phyloP scores from a whole-genome alignment of 2,888 invertebrate species.

The Volucella zonaria region DNA sequence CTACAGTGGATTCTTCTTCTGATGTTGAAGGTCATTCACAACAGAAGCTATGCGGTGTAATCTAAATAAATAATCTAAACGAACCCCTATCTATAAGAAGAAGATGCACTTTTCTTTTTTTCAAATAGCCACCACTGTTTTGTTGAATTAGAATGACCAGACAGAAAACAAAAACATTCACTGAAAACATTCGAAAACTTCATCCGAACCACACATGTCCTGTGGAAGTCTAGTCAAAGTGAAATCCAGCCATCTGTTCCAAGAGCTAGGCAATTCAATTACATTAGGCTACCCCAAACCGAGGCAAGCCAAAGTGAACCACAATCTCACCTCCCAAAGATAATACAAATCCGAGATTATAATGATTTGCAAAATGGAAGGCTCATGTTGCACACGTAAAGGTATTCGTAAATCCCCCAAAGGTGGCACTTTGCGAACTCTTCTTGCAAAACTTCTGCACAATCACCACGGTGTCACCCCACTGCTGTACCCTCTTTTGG shows the following conservation, averaged over 20 bases:
- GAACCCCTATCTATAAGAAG: no score
- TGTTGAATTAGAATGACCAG: no score
- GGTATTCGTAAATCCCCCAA: not conserved
- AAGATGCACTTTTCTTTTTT: no score
- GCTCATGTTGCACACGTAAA: constrained; percentile 25
- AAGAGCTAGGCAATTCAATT: constrained; percentile 43
- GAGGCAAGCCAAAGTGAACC: not conserved
- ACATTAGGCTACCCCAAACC: constrained; percentile 49
- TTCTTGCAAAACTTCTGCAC: constrained; percentile 7
- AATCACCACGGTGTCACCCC: not conserved
- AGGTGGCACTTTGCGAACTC: constrained; percentile 33
- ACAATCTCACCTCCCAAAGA: constrained; percentile 10
- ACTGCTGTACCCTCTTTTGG: constrained; percentile 10
- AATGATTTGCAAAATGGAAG: constrained; percentile 53
- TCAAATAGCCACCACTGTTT: no score
- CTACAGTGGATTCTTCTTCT: no score
- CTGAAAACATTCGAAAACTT: no score
- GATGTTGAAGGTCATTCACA: no score
- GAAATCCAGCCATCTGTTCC: constrained; percentile 30
- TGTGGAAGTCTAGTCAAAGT: not conserved
- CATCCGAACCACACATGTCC: no score
- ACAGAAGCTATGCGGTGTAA: no score
- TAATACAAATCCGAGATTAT: constrained; percentile 60
- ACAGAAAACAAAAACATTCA: no score
- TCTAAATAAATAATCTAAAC: no score